Percentiles rank a stretch among this genome's conserved stretches.
phyloP scores from a whole-genome alignment of 2,797 vertebrate genomes.

The Pogoniulus pusillus region DNA sequence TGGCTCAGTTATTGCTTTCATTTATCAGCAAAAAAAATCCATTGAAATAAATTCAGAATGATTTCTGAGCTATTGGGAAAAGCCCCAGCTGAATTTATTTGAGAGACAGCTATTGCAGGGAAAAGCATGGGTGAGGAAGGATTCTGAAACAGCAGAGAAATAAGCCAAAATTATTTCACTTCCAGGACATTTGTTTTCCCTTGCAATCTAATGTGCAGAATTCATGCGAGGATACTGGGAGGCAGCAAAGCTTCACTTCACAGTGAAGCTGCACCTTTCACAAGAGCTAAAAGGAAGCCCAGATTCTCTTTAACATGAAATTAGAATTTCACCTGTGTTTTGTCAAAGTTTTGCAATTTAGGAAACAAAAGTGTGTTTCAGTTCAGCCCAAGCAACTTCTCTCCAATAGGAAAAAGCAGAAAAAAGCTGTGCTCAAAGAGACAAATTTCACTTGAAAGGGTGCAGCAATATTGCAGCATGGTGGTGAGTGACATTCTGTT shows the following conservation, averaged over 20 bases:
- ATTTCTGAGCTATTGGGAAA: neutral
- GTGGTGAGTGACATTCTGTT: neutral
- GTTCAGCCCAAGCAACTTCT: neutral
- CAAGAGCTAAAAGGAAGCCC: neutral
- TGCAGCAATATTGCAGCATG: neutral
- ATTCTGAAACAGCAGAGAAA: neutral
- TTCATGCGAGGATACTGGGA: neutral
- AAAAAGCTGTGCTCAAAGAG: neutral
- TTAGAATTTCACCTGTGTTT: neutral
- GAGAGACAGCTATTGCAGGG: neutral
- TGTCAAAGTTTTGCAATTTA: neutral
- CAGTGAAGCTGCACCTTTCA: neutral
- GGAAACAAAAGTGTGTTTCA: neutral
- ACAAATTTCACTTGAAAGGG: neutral
- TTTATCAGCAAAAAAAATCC: neutral
- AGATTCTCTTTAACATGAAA: neutral
- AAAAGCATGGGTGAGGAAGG: neutral
- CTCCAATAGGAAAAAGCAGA: neutral
- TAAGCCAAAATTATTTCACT: neutral
- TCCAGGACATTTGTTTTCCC: neutral
- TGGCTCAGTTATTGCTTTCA: neutral
- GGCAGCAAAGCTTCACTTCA: neutral
- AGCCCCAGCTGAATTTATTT: neutral
- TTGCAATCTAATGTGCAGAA: neutral
- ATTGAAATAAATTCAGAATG: neutral